A percentile compares a stretch with the other conserved stretches of the same genome.
Conservation (phyloP, 2,797 vertebrate genomes). For the Anabas testudineus region DNA sequence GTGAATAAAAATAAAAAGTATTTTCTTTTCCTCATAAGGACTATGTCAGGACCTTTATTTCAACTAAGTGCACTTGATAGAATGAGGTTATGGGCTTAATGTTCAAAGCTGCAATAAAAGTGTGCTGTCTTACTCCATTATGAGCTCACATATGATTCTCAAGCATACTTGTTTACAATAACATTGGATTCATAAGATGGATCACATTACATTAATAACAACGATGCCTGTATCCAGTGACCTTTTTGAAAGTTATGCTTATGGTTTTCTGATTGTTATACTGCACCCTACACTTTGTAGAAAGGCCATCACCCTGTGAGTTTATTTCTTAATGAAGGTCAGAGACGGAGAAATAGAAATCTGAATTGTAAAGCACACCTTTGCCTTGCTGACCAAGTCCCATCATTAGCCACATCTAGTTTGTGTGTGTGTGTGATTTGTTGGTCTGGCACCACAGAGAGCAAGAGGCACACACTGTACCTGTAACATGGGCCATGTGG, state of each 20-base stretch:
- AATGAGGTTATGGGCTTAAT: constrained; percentile 24
- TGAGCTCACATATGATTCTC: neutral
- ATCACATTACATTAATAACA: constrained; percentile 4
- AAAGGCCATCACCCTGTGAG: constrained; percentile 3
- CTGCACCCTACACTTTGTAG: too few relatives aligned
- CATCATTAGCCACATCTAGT: constrained; percentile 21
- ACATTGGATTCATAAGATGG: neutral
- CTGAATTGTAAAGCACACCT: constrained; percentile 31
- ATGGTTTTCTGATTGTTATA: constrained; percentile 6
- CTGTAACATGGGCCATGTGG: constrained; percentile 14
- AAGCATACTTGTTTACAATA: neutral
- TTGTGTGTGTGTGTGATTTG: constrained; percentile 17
- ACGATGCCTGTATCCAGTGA: neutral
- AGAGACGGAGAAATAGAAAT: constrained; percentile 6
- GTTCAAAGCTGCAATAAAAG: constrained; percentile 20
- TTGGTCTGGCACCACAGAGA: neutral
- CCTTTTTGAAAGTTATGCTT: constrained; percentile 16
- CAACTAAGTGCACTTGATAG: constrained; percentile 27
- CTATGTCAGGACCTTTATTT: constrained; percentile 10
- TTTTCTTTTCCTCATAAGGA: neutral
- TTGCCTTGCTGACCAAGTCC: constrained; percentile 25
- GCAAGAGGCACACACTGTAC: neutral
- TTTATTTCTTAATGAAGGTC: constrained; percentile 9
- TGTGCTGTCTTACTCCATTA: constrained; percentile 5
- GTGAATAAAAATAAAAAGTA: neutral